Base-by-base conservation (phyloP, 2,888 invertebrate species). In the Dyspetes luteomarginatus region DNA sequence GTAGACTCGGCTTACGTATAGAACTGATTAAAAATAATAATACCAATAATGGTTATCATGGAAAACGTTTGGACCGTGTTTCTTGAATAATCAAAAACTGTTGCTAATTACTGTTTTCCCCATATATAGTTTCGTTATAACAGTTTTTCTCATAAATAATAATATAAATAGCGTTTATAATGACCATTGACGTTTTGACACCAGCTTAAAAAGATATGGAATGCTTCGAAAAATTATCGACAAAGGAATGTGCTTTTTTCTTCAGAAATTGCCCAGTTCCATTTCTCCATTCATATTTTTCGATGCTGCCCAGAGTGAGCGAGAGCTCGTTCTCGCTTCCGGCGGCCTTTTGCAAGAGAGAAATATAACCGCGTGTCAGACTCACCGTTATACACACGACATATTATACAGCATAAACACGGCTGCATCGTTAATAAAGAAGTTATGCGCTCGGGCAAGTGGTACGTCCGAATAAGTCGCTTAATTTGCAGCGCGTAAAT, bases 371-470 rank as follows among this genome's bases (percentile, higher is more conserved):
- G 52, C 50, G 55, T 55, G 73, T 73, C 55, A 64, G 64, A 19
- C 19, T 36, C 55, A 55, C 73, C 64, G 73, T 73, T 73, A 73
- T 24, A 36, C 62, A 17, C 64, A 17, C 28, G 41, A 41, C 52
- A 60, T 64, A n/a, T n/a, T n/a, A n/a, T n/a, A n/a, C n/a, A n/a
- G 17, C 19, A 15, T 17, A 48, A 48, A 15, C 17, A 15, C 48
- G 48, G 12, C 5, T 74, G 48, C 30, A 58, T 74, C 74, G 74
- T 67, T 82, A 84, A 84, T 82, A 81, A 85, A 83, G 82, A 85
- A 84, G 79, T 85, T 68, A 75, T 77, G 78, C 26, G 55, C 76
- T 41, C 45, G n/a, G 19, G 64, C 64, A 65, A 50, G 52, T 50
- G 48, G 65, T 55, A 22, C 55, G 71, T 65, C 60, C 82, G 78